Conservation (phyloP, 2,113 vertebrate species). For the Dipodomys merriami region DNA sequence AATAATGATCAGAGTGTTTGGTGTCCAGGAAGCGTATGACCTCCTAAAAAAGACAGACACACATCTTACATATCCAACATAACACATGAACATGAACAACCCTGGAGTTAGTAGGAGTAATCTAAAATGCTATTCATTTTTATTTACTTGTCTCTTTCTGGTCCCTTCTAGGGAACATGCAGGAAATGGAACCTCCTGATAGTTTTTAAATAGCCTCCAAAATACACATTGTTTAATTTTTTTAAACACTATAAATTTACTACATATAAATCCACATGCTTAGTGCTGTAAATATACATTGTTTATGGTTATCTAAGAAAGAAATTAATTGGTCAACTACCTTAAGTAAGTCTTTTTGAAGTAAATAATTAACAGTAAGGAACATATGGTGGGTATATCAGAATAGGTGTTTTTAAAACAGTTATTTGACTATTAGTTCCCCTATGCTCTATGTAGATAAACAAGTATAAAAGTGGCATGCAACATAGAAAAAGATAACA, state of each 20-base stretch:
- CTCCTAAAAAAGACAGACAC: conserved; percentile 87
- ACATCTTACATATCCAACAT: not conserved
- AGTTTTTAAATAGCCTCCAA: conserved; percentile 13
- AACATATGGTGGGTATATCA: not conserved
- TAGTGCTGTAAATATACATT: not conserved
- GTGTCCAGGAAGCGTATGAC: conserved; percentile 94
- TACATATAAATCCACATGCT: too few species aligned
- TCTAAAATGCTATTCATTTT: not conserved
- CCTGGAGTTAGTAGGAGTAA: not conserved
- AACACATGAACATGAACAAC: not conserved
- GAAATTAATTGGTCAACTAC: not conserved
- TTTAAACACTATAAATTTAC: too few species aligned
- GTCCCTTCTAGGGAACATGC: not conserved
- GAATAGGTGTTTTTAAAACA: not conserved
- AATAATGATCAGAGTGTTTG: conserved; percentile 94
- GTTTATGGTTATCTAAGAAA: conserved; percentile 3
- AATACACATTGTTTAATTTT: not conserved
- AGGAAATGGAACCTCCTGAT: not conserved
- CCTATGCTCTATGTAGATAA: not conserved
- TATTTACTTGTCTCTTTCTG: not conserved
- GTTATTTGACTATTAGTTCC: not conserved
- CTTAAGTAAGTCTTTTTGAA: not conserved
- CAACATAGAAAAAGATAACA: not conserved
- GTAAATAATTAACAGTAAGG: conserved; percentile 27
- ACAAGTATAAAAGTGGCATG: not conserved